These are phyloP conservation scores for Psammodynastes pulverulentus DNA, from an alignment of 2,113 vertebrate species.

Conservation along the genomic window DNA sequence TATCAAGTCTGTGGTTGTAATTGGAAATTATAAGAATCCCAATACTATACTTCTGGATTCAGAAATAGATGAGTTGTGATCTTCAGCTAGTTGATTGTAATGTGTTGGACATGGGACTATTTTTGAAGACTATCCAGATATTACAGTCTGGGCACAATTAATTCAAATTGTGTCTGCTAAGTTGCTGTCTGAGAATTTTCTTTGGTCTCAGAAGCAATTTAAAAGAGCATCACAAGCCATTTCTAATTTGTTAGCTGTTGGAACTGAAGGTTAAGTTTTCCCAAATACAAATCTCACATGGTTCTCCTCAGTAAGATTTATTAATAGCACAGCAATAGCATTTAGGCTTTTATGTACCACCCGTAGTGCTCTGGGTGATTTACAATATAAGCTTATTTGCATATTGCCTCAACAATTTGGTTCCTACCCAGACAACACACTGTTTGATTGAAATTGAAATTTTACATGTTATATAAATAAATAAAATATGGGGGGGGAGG, in stretches of 20 bases:
- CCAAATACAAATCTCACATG: not conserved
- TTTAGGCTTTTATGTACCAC: too few species aligned
- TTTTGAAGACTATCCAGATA: not conserved
- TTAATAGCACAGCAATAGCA: too few species aligned
- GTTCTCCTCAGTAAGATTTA: not conserved
- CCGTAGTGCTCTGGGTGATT: too few species aligned
- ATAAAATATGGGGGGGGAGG: too few species aligned
- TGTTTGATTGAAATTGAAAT: too few species aligned
- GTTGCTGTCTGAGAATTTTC: not conserved
- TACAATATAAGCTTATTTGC: too few species aligned
- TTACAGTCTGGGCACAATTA: not conserved
- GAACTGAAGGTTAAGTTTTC: not conserved
- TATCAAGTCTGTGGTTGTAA: not conserved
- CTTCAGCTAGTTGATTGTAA: not conserved
- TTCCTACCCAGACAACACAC: too few species aligned
- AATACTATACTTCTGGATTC: not conserved
- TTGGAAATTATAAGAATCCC: not conserved
- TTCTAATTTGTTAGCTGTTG: not conserved
- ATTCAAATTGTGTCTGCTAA: not conserved
- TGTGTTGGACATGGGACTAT: not conserved
- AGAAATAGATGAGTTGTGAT: not conserved
- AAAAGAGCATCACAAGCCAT: not conserved
- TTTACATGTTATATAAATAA: too few species aligned
- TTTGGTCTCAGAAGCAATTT: not conserved
- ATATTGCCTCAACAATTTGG: too few species aligned